Evolutionary conservation across 2,797 vertebrate species (phyloP).

Genomic region (Dromococcyx pavoninus): DNA sequence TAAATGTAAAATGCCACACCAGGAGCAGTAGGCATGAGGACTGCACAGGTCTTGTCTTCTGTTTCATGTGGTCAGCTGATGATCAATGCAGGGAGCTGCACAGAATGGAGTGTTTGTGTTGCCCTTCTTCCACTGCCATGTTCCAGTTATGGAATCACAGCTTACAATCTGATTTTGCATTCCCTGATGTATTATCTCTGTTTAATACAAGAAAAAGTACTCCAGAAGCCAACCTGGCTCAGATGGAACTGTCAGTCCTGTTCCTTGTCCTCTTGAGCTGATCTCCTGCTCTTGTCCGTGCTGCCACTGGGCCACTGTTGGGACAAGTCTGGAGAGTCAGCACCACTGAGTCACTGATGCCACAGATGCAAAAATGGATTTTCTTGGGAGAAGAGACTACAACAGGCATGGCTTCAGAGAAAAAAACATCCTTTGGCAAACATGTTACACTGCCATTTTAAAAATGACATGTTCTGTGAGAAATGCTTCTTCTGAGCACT

Average conservation of each 20-base stretch:
- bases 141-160: neutral
- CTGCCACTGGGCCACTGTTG: neutral
- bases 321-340: neutral
- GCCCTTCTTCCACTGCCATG: neutral
- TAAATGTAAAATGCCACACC: neutral
- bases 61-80: neutral
- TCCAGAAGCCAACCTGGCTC: neutral
- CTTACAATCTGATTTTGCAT: neutral
- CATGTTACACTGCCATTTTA: rapidly evolving
- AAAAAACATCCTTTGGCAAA: neutral
- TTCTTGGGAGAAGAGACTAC: neutral
- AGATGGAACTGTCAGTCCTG: neutral
- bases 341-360: neutral
- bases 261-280: neutral
- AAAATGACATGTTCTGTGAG: neutral
- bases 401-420: neutral
- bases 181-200: neutral
- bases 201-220: neutral
- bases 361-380: neutral
- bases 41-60: neutral
- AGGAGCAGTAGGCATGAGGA: neutral
- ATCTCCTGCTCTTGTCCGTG: neutral
- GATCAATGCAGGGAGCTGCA: neutral
- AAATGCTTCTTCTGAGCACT: neutral
- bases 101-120: neutral